Evolutionary conservation across 2,113 vertebrate species (phyloP).

Genomic region (Aegithalos caudatus): DNA sequence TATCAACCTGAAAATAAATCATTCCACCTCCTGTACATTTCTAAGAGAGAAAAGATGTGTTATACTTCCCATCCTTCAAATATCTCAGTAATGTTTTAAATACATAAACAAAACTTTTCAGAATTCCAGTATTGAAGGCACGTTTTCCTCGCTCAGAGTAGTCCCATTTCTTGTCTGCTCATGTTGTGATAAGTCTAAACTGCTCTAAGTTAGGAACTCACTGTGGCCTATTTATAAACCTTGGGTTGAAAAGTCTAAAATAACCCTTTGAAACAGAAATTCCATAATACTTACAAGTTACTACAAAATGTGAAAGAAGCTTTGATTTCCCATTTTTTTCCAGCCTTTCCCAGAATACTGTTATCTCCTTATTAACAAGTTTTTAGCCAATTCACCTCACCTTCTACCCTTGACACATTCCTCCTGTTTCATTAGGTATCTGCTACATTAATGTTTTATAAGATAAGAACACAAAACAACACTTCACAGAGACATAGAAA

Average conservation of each 20-base stretch:
- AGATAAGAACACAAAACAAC: not conserved
- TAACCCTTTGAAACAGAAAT: not conserved
- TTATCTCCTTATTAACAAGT: not conserved
- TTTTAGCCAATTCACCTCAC: not conserved
- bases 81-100: not conserved
- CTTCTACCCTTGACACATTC: not conserved
- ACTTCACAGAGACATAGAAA: not conserved
- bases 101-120: not conserved
- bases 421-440: not conserved
- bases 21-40: not conserved
- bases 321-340: not conserved
- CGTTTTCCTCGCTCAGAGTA: not conserved
- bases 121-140: not conserved
- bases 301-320: not conserved
- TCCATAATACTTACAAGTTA: not conserved
- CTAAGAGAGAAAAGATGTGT: not conserved
- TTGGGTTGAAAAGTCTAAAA: not conserved
- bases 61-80: not conserved
- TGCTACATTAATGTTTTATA: not conserved
- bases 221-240: not conserved
- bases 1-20: not conserved
- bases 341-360: not conserved
- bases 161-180: not conserved
- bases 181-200: not conserved
- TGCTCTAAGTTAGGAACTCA: not conserved